Conservation (phyloP, 1,140 invertebrate species). For the Zaprionus vittiger region DNA sequence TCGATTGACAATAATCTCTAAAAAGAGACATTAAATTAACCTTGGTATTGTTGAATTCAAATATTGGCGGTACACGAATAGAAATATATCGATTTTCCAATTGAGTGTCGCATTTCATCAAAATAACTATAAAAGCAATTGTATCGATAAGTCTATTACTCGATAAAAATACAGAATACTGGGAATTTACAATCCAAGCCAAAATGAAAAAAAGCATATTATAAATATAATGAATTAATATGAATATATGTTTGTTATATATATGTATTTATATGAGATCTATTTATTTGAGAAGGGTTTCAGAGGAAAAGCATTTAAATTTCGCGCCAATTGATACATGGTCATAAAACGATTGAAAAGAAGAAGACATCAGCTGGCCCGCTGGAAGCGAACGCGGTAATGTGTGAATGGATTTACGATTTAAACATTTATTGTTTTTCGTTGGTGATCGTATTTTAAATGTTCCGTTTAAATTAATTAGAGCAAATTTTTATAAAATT, state of each 20-base stretch:
- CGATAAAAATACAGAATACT: neutral
- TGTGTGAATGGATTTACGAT: constrained; percentile 35
- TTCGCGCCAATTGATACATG: constrained; percentile 13
- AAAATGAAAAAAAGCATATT: neutral
- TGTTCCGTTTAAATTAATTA: constrained; percentile 32
- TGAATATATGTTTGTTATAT: neutral
- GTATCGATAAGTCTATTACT: neutral
- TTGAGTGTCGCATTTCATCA: no score
- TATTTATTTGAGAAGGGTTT: neutral
- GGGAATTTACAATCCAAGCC: neutral
- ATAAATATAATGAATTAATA: neutral
- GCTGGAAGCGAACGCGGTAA: constrained; percentile 9
- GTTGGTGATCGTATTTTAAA: constrained; percentile 44
- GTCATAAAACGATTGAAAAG: neutral
- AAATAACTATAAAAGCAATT: neutral
- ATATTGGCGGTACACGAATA: neutral
- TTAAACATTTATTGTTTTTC: constrained; percentile 34
- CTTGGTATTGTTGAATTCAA: neutral
- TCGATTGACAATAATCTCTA: neutral
- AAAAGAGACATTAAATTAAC: neutral
- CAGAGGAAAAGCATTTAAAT: neutral
- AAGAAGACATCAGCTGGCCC: constrained; percentile 32
- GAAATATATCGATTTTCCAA: neutral
- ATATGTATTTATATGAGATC: neutral
- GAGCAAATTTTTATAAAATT: constrained; percentile 4